Base-by-base conservation (phyloP, 2,888 invertebrate species). In the Spilosoma lubricipeda region DNA sequence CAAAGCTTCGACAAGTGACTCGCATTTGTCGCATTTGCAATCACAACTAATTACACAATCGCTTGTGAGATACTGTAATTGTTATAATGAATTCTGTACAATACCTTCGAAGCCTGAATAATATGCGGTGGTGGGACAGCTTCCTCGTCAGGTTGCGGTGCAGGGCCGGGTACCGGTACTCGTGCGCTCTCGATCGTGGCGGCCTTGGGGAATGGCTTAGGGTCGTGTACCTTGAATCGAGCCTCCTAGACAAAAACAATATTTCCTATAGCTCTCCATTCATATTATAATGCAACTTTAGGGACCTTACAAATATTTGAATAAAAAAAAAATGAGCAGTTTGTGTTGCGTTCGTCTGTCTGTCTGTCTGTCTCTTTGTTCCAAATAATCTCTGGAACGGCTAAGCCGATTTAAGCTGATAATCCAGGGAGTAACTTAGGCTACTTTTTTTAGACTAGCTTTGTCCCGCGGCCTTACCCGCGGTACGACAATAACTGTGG, bases 211-310 rank as follows among this genome's bases (percentile, higher is more conserved):
- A 98, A 98, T 92, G 98, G 98, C 96, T 98, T 98, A 71, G 98
- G 98, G 96, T 99, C 98, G 96, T 98, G 98, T 84, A 98, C 98
- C 96, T 99, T 99, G 96, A 98, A 99, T 92, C 98, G 98, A 95
- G 99, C 98, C 97, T 98, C 98, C 98, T 98, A 97, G 96, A 93
- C 73, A 76, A 67, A 67, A 23, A 70, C 23, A 73, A 45, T 9
- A 68, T n/a, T 72, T 39, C 70, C 72, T 72, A 67, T 67, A 75
- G 52, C 27, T 48, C 23, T n/a, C 70, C 11, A n/a, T n/a, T n/a
- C n/a, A n/a, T 36, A 64, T 65, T 64, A 30, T n/a, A 27, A 27
- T 27, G 30, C 59, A 27, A n/a, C 27, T 27, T 59, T 56, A 27
- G 4, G 3, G 13, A 4, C 3, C 59, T 1, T 59, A n/a, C 15